Evolutionary conservation across 2,888 invertebrate species (phyloP).

Genomic region (Chironomus riparius): DNA sequence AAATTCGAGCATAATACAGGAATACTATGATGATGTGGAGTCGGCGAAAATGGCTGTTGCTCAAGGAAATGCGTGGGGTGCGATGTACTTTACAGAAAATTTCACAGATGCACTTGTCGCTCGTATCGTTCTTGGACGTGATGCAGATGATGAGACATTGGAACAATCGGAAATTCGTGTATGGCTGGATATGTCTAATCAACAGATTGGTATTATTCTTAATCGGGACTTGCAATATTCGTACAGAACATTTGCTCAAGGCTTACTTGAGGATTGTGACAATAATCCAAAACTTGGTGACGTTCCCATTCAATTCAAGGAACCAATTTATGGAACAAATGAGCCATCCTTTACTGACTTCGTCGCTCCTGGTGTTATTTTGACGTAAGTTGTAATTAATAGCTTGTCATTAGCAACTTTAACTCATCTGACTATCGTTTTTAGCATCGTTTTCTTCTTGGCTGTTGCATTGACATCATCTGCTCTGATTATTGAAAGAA

Average conservation of each 20-base stretch:
- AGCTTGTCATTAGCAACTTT: neutral
- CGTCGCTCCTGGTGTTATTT: slow-evolving; percentile 89
- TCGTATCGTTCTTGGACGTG: slow-evolving; percentile 65
- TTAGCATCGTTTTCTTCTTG: slow-evolving; percentile 90
- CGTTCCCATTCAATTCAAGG: slow-evolving; percentile 79
- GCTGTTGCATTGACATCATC: slow-evolving; percentile 91
- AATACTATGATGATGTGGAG: slow-evolving; percentile 55
- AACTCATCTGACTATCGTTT: slow-evolving; percentile 31
- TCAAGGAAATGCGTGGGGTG: slow-evolving; percentile 78
- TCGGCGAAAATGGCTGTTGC: slow-evolving; percentile 64
- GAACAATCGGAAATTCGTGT: slow-evolving; percentile 80
- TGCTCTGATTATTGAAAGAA: slow-evolving; percentile 80
- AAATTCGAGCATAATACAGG: slow-evolving; percentile 63
- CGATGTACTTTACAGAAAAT: slow-evolving; percentile 78
- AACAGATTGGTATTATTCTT: slow-evolving; percentile 85
- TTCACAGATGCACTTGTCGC: slow-evolving; percentile 81
- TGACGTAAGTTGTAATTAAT: slow-evolving; percentile 58
- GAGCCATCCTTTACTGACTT: slow-evolving; percentile 92
- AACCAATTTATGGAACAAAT: slow-evolving; percentile 79
- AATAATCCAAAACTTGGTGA: slow-evolving; percentile 80
- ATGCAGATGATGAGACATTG: slow-evolving; percentile 77
- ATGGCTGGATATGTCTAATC: slow-evolving; percentile 91
- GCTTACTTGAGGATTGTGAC: slow-evolving; percentile 60
- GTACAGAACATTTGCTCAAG: slow-evolving; percentile 75
- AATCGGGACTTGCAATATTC: slow-evolving; percentile 77